These are phyloP conservation scores for Natrix natrix DNA, from an alignment of 2,797 vertebrate genomes.

Conservation along the genomic window DNA sequence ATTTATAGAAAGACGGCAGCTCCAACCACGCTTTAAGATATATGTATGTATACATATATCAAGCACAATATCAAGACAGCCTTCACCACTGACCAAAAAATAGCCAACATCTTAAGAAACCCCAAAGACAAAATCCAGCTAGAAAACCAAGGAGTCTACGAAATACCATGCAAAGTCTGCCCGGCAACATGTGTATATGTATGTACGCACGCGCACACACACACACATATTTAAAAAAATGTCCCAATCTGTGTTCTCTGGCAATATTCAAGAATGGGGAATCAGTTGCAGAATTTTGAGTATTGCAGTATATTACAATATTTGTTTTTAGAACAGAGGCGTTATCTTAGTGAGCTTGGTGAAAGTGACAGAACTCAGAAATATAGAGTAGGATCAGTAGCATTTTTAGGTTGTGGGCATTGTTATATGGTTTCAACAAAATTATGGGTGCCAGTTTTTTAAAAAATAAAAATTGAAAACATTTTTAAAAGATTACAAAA, in stretches of 20 bases:
- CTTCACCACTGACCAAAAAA: too few species aligned
- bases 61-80: too few species aligned
- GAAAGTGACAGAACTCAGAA: not conserved
- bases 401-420: not conserved
- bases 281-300: not conserved
- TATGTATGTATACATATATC: too few species aligned
- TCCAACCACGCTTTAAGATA: too few species aligned
- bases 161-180: too few species aligned
- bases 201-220: too few species aligned
- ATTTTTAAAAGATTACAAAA: not conserved
- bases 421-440: not conserved
- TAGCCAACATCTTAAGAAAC: too few species aligned
- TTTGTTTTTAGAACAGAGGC: not conserved
- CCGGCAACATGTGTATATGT: too few species aligned
- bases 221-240: too few species aligned
- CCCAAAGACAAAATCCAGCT: too few species aligned
- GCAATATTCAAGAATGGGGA: not conserved
- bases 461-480: not conserved
- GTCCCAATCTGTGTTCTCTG: not conserved
- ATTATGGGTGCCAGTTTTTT: not conserved
- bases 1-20: too few species aligned
- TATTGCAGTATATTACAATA: not conserved
- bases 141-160: too few species aligned
- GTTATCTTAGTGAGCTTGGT: not conserved
- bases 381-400: not conserved